Conservation (phyloP, 2,113 vertebrate genomes). For the Opisthocomus hoazin region DNA sequence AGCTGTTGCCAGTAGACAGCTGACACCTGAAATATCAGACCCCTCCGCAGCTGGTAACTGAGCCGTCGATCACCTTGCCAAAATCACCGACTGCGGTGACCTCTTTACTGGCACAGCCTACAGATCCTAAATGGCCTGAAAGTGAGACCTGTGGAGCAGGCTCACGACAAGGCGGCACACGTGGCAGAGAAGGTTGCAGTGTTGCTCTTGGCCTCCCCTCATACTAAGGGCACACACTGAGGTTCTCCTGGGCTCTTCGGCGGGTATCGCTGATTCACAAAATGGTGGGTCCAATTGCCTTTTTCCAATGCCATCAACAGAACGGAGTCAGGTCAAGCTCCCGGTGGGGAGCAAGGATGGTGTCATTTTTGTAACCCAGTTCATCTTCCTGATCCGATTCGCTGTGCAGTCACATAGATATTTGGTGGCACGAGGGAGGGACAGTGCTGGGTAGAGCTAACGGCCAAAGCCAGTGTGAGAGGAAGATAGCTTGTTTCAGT, state of each 20-base stretch:
- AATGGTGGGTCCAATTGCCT: not conserved
- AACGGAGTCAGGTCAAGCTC: not conserved
- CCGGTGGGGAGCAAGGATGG: accelerated
- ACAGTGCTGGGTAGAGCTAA: not conserved
- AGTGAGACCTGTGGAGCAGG: not conserved
- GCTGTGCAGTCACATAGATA: not conserved
- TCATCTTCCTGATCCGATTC: not conserved
- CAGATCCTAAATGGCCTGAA: not conserved
- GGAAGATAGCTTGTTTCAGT: not conserved
- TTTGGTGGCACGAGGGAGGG: not conserved
- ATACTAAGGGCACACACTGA: not conserved
- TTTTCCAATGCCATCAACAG: not conserved
- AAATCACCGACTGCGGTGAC: not conserved
- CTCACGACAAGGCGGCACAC: not conserved
- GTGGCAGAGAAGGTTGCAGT: not conserved
- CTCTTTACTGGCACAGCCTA: not conserved
- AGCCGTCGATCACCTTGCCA: not conserved
- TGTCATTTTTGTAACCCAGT: not conserved
- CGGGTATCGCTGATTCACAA: not conserved
- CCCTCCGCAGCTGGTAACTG: not conserved
- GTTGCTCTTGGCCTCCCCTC: not conserved
- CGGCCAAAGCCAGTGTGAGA: not conserved
- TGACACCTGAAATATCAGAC: not conserved
- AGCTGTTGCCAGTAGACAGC: not conserved
- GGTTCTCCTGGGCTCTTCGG: not conserved